Evolutionary conservation across 2,797 vertebrate species (phyloP).

Genomic region (Takifugu ocellatus): DNA sequence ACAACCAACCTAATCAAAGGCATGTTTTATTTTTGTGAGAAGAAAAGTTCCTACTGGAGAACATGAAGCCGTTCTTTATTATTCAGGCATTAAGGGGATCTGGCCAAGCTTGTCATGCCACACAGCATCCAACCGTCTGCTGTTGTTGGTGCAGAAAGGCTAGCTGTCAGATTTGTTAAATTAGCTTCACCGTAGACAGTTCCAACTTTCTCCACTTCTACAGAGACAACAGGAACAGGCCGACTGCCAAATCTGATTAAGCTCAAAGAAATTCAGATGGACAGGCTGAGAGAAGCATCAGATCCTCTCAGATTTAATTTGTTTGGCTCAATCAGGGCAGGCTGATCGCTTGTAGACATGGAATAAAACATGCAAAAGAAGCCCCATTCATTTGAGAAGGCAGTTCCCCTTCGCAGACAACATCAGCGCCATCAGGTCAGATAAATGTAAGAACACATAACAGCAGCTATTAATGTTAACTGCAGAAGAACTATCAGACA

Average conservation of each 20-base stretch:
- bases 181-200: constrained; percentile 42
- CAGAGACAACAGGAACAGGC: constrained; percentile 45
- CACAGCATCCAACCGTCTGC: constrained; percentile 10
- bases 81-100: too few relatives aligned
- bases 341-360: constrained; percentile 43
- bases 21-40: not conserved
- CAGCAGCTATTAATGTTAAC: constrained; percentile 23
- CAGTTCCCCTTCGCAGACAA: constrained; percentile 2
- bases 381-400: not conserved
- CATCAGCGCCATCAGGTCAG: constrained; percentile 25
- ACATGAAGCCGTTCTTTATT: not conserved
- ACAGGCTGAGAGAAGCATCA: constrained; percentile 50
- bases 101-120: not conserved
- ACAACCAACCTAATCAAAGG: not conserved
- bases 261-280: constrained; percentile 48
- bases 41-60: not conserved
- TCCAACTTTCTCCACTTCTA: constrained; percentile 47
- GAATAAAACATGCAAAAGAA: constrained; percentile 10
- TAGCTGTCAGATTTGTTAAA: constrained; percentile 53
- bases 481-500: constrained; percentile 1
- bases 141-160: constrained; percentile 14
- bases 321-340: constrained; percentile 51
- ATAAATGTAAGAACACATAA: constrained; percentile 14
- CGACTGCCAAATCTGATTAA: constrained; percentile 57
- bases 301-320: constrained; percentile 59